These are phyloP conservation scores for Thamnaconus septentrionalis DNA, from an alignment of 2,113 vertebrate species.

Conservation along the genomic window DNA sequence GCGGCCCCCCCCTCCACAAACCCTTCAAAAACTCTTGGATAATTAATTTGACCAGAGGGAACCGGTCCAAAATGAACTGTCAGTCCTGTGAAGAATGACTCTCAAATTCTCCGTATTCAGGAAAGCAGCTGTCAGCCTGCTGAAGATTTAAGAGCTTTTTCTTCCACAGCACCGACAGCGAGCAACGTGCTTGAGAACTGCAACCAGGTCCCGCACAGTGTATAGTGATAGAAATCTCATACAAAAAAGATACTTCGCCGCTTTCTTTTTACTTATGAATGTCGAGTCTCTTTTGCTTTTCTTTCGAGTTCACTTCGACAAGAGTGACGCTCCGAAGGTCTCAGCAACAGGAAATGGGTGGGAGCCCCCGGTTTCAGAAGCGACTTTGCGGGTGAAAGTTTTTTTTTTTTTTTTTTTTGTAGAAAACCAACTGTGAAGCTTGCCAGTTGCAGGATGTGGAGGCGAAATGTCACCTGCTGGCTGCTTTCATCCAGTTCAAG, in stretches of 20 bases:
- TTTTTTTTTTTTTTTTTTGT: background rate
- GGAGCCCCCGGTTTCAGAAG: slow-evolving; percentile 25
- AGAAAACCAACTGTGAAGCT: too few species aligned
- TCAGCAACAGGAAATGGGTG: slow-evolving; percentile 60
- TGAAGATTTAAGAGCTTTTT: slow-evolving; percentile 12
- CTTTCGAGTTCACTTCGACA: slow-evolving; percentile 5
- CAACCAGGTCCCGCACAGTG: background rate
- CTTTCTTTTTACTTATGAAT: slow-evolving; percentile 6
- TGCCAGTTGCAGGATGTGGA: slow-evolving; percentile 1
- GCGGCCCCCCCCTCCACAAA: background rate
- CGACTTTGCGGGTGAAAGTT: background rate
- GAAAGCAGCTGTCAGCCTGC: slow-evolving; percentile 19
- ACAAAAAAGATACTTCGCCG: too few species aligned
- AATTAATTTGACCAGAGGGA: slow-evolving; percentile 18
- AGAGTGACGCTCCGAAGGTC: background rate
- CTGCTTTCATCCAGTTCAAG: too few species aligned
- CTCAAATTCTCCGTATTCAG: slow-evolving; percentile 1
- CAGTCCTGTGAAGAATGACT: slow-evolving; percentile 8
- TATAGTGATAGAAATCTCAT: background rate
- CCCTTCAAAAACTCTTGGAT: slow-evolving; percentile 1
- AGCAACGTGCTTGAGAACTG: slow-evolving; percentile 16
- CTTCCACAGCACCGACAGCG: background rate
- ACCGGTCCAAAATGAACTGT: slow-evolving; percentile 12
- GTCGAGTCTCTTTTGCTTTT: slow-evolving; percentile 6
- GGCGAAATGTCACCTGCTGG: too few species aligned